phyloP scores from a whole-genome alignment of 2,888 invertebrate genomes.

The Andrena minutula region DNA sequence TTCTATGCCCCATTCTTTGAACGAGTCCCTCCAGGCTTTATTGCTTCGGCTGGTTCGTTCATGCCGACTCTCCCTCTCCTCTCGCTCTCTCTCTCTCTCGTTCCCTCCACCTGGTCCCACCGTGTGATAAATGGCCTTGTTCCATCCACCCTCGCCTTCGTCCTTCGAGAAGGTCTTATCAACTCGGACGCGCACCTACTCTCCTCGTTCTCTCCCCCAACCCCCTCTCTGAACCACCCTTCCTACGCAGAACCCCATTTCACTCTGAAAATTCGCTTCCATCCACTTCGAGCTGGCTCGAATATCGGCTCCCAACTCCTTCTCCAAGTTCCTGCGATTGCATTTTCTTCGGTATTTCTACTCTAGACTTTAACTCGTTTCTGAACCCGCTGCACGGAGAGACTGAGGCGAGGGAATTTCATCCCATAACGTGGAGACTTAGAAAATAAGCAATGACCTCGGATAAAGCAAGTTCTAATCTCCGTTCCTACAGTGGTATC shows the following conservation, averaged over 20 bases:
- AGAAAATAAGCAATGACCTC: not conserved
- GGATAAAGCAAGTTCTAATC: too few relatives aligned
- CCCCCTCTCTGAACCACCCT: conserved; percentile 15
- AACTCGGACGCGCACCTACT: conserved; percentile 75
- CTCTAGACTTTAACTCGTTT: not conserved
- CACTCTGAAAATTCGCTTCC: conserved; percentile 64
- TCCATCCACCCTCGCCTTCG: conserved; percentile 75
- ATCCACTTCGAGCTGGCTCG: conserved; percentile 38
- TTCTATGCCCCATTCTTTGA: conserved; percentile 60
- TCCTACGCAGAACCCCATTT: conserved; percentile 52
- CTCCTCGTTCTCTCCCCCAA: conserved; percentile 51
- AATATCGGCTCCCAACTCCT: conserved; percentile 51
- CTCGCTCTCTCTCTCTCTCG: conserved; percentile 53
- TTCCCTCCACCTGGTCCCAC: conserved; percentile 80
- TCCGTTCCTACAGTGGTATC: too few relatives aligned
- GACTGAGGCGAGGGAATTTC: not conserved
- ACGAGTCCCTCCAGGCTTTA: conserved; percentile 69
- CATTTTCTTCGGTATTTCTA: conserved; percentile 6
- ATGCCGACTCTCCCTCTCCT: conserved; percentile 49
- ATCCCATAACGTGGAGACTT: not conserved
- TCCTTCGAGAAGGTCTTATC: conserved; percentile 79
- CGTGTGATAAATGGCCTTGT: conserved; percentile 81
- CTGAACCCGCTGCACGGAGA: not conserved
- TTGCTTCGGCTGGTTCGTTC: conserved; percentile 67
- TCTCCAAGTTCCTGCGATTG: conserved; percentile 19